phyloP scores from a whole-genome alignment of 2,888 invertebrate genomes.

The Azorinus chamasolen region DNA sequence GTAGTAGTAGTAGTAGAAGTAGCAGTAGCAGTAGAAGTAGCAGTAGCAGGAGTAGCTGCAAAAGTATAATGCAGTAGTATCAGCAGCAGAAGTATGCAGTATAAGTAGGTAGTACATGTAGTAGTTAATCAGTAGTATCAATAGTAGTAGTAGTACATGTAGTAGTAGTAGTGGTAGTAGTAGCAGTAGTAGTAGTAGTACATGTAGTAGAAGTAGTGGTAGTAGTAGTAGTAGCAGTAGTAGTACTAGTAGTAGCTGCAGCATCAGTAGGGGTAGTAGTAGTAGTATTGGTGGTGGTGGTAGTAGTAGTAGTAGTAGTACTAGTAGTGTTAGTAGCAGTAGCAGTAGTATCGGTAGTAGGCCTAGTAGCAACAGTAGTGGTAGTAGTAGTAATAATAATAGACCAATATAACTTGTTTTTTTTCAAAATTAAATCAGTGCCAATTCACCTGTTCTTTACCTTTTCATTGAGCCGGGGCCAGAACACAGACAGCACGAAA shows the following conservation, averaged over 20 bases:
- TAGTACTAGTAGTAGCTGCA: constrained; percentile 7
- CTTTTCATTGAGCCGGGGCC: constrained; percentile 82
- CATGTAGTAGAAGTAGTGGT: constrained; percentile 3
- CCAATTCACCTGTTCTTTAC: too few relatives aligned
- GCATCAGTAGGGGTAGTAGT: too few relatives aligned
- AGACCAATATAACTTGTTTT: too few relatives aligned
- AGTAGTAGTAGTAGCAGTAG: constrained; percentile 8
- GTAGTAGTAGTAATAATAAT: constrained; percentile 2
- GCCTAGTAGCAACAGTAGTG: background rate
- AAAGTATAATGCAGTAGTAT: background rate
- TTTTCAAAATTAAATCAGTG: too few relatives aligned
- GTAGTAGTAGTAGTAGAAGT: constrained; percentile 4
- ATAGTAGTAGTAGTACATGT: background rate
- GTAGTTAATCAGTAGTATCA: background rate
- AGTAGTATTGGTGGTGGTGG: too few relatives aligned
- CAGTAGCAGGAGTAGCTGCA: constrained; percentile 1
- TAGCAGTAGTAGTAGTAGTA: constrained; percentile 2
- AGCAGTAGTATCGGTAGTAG: background rate
- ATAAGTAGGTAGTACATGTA: constrained; percentile 7
- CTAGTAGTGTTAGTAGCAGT: too few relatives aligned
- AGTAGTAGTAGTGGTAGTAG: constrained; percentile 9
- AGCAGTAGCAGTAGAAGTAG: background rate
- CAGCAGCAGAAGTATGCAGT: background rate
- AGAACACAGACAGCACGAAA: constrained; percentile 81
- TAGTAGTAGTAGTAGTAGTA: too few relatives aligned